These are phyloP conservation scores for Poeciliopsis prolifica DNA, from an alignment of 2,113 vertebrate species.

Conservation along the genomic window DNA sequence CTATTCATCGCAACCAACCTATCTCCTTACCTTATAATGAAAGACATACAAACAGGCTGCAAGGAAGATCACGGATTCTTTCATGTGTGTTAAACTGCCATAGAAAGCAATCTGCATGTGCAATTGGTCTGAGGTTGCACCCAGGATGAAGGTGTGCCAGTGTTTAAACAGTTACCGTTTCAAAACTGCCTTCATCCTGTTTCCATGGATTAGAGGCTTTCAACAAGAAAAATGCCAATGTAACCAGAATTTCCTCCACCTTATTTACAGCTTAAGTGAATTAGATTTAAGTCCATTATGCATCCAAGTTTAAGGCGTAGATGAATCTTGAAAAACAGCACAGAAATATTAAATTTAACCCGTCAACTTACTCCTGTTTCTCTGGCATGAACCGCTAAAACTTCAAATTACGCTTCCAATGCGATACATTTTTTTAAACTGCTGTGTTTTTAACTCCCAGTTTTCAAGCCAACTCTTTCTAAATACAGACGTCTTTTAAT, in stretches of 20 bases:
- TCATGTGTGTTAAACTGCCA: neutral
- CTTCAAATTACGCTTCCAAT: too few species aligned
- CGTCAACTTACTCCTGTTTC: neutral
- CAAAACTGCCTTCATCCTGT: neutral
- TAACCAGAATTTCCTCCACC: neutral
- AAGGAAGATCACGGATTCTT: slow-evolving; percentile 13
- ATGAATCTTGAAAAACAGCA: neutral
- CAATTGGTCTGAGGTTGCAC: neutral
- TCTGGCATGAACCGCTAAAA: too few species aligned
- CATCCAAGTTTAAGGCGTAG: neutral
- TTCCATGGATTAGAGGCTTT: neutral
- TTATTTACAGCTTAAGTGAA: neutral
- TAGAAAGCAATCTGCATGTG: slow-evolving; percentile 31
- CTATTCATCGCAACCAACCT: slow-evolving; percentile 73
- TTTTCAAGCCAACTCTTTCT: too few species aligned
- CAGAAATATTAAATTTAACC: neutral
- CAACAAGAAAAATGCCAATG: neutral
- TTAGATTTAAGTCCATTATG: neutral
- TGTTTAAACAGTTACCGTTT: neutral
- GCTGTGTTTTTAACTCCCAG: too few species aligned
- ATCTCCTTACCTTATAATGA: slow-evolving; percentile 45
- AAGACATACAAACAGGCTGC: slow-evolving; percentile 34
- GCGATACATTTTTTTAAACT: too few species aligned
- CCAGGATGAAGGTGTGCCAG: neutral
- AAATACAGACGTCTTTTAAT: too few species aligned